Base-by-base conservation (phyloP, 2,888 invertebrate species). In the Neoscelio sp. region DNA sequence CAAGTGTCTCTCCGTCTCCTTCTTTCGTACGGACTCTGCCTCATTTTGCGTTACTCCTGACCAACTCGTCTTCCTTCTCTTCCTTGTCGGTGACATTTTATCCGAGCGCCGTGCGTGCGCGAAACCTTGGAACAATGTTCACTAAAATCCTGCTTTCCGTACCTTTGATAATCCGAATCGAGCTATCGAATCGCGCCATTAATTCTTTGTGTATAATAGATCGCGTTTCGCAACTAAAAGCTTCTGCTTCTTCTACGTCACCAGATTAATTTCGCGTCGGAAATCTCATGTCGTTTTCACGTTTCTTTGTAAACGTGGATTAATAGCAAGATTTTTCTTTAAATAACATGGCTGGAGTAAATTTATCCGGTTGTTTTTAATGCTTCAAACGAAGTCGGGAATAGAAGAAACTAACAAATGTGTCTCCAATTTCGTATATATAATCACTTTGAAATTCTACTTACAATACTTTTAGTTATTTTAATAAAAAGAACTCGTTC, bases 1-100 rank as follows among this genome's bases (percentile, higher is more conserved):
- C 88, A 89, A 89, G 87, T 87, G 86, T 84, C 85, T 82, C 81
- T 17, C 23, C 80, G 67, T 76, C 74, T 70, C 67, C 33, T 54
- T 80, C 79, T 77, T 79, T 80, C 67, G 71, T 81, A 85, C 7
- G 8, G 5, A 18, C 28, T 33, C 10, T 1, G 2, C 33, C 2
- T 10, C 12, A 12, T 10, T 33, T 33, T 33, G 33, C n/a, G 10
- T 12, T 2, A 33, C 12, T n/a, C 8, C 40, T 18, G 15, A 26
- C 48, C 7, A 20, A 33, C 12, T 33, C 12, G 33, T 33, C 33
- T 33, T n/a, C n/a, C 33, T 38, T 54, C 13, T 12, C 12, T 33
- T 54, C 12, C 54, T 18, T n/a, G n/a, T n/a, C 35, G 33, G 20
- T 54, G 30, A 35, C 62, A 48, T 23, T 23, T 13, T 12, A 30